These are phyloP conservation scores for Clarias pachynema DNA, from an alignment of 2,797 vertebrate genomes.

Conservation along the genomic window DNA sequence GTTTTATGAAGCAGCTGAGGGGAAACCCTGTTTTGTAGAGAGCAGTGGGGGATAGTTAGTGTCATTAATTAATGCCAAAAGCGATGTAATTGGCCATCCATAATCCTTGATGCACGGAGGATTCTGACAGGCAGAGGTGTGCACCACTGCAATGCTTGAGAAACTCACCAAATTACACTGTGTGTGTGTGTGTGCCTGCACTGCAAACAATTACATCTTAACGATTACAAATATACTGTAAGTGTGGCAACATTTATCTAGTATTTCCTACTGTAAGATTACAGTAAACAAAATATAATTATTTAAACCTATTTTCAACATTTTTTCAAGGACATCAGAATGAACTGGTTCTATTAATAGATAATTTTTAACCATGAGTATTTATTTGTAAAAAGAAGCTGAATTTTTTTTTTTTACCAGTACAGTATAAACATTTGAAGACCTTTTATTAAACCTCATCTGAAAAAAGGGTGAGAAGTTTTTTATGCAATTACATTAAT, in stretches of 20 bases:
- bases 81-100: slow-evolving; percentile 83
- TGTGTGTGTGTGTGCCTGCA: slow-evolving; percentile 12
- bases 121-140: slow-evolving; percentile 75
- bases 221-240: background rate
- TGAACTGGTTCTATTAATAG: background rate
- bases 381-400: background rate
- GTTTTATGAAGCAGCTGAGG: slow-evolving; percentile 71
- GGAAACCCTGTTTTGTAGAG: slow-evolving; percentile 68
- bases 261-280: background rate
- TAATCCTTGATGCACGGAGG: slow-evolving; percentile 78
- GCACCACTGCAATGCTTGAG: slow-evolving; percentile 65
- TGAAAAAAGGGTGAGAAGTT: too few species aligned
- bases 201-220: background rate
- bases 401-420: too few species aligned
- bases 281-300: background rate
- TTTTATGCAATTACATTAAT: background rate
- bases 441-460: background rate
- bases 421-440: too few species aligned
- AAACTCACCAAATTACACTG: slow-evolving; percentile 67
- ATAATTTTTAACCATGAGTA: background rate
- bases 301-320: background rate
- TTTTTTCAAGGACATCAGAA: too few species aligned
- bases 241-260: background rate
- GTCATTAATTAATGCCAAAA: slow-evolving; percentile 80
- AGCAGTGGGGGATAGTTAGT: slow-evolving; percentile 74